A percentile compares a stretch with the other conserved stretches of the same genome.
Evolutionary conservation across 2,797 vertebrate genomes (phyloP).

Genomic region (Platyrinchus mystaceus): DNA sequence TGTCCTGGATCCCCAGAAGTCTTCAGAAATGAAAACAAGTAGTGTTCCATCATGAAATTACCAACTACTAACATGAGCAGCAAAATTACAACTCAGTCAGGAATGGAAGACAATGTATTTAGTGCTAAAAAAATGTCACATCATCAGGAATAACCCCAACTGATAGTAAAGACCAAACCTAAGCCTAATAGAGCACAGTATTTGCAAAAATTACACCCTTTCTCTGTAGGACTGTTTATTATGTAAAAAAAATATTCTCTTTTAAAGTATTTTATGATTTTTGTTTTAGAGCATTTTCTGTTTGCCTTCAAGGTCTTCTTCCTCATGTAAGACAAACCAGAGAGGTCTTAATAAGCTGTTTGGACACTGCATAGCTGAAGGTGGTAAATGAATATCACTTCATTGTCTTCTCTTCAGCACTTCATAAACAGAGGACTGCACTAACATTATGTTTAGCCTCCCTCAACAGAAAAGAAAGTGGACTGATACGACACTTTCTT

Average conservation of each 20-base stretch:
- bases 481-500: not conserved
- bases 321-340: not conserved
- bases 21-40: not conserved
- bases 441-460: not conserved
- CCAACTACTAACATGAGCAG: not conserved
- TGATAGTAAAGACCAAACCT: not conserved
- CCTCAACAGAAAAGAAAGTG: not conserved
- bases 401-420: not conserved
- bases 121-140: not conserved
- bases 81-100: not conserved
- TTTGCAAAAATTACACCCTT: not conserved
- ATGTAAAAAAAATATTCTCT: not conserved
- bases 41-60: not conserved
- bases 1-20: not conserved
- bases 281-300: not conserved
- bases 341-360: not conserved
- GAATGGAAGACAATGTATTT: not conserved
- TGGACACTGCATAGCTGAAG: not conserved
- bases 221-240: not conserved
- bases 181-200: not conserved
- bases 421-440: not conserved
- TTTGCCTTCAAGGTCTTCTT: not conserved
- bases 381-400: not conserved
- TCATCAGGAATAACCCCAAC: not conserved
- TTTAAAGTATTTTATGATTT: not conserved